Base-by-base conservation (phyloP, 2,113 vertebrate species). In the Martes martes region DNA sequence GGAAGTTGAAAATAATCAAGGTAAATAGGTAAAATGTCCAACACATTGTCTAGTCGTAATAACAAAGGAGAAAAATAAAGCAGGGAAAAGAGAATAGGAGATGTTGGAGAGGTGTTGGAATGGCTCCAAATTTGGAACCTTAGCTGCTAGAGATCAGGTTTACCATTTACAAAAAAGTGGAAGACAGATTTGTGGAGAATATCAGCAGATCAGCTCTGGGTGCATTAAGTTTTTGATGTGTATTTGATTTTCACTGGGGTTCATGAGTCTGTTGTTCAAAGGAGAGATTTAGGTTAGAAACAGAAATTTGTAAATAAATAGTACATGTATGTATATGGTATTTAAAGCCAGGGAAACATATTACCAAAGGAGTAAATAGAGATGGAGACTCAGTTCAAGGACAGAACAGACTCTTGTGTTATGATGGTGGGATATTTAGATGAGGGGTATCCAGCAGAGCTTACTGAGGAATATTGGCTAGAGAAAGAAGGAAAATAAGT, bases 151-250 rank as follows among this genome's bases (percentile, higher is more conserved):
- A 81, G 33, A 61, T n/a, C 14, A 61, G 9, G 21, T n/a, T 39
- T 52, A 57, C 8, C 59, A 71, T 61, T 95, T 74, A 63, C 23
- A n/a, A n/a, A 87, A 24, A 6, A 16, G 1, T n/a, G 15, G 73
- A 85, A 33, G 7, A 11, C 24, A 39, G 2, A 11, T 33, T 2
- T 9, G 0, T 16, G 18, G 1, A 11, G 1, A 33, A 33, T n/a
- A 13, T 2, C 65, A 78, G 26, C 26, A 57, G 36, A 55, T 73
- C 24, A 65, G 6, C 21, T 82, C 7, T 21, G 3, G 3, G 14
- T 67, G 18, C 13, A 1, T 61, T 86, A 31, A 31, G 5, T 14
- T 81, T 71, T 78, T 36, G 7, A 14, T 93, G 31, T 2, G 45
- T 84, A 14, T 57, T 50, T 71, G 15, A 39, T 63, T 52, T 42